Base-by-base conservation (phyloP, 2,113 vertebrate species). In the Nesoenas mayeri region DNA sequence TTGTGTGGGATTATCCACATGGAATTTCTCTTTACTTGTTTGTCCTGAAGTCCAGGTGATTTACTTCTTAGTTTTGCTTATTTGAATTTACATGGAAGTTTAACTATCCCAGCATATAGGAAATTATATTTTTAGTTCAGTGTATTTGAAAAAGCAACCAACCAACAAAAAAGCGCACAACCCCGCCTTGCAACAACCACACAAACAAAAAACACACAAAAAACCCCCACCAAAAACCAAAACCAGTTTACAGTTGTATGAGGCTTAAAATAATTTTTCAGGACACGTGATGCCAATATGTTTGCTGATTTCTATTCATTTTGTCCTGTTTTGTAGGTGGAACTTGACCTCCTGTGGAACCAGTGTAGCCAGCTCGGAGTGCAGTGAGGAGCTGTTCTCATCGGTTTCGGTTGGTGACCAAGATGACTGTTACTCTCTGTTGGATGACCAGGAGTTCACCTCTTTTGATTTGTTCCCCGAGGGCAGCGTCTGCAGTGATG, bases 401-500 rank as follows among this genome's bases (percentile, higher is more conserved):
- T 99, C 99, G 0, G 99, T 99, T 73, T 99, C 99, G 2, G 99
- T 99, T 29, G 99, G 99, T 12, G 99, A 99, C 90, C 99, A 99
- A 72, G 99, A 99, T 19, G 99, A 99, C 88, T 99, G 99, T 66
- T 99, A 99, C 95, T 99, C 99, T 13, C 98, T 99, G 1, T 91
- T 99, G 96, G 99, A 99, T 81, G 99, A 99, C 96, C 99, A 99
- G 92, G 99, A 99, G 73, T 98, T 99, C 81, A 99, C 99, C 16
- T 99, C 99, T 66, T 99, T 99, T 89, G 99, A 99, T 96, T 96
- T 99, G 80, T 99, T 99, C 97, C 99, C 99, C 0, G 99, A 99
- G 92, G 99, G 99, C 13, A 99, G 99, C 9, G 99, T 99, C 62
- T 99, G 99, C 98, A 99, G 99, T 32, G 99, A 99, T 72, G 99